phyloP scores from a whole-genome alignment of 1,140 invertebrate species.

The Drosophila kikkawai region DNA sequence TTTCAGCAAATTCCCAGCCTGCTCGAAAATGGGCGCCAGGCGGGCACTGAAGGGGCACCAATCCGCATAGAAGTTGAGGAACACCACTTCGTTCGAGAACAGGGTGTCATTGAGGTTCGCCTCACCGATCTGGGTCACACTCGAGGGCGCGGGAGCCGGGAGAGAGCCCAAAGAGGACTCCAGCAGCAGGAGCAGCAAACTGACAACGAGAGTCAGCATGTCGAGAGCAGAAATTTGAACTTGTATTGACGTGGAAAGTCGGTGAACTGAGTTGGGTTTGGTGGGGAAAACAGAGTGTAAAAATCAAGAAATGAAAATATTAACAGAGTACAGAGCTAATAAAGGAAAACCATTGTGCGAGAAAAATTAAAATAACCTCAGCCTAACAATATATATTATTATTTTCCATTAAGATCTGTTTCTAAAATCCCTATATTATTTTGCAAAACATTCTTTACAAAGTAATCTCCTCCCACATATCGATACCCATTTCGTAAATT shows the following conservation, averaged over 20 bases:
- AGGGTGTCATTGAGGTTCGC: conserved; percentile 49
- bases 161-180: neutral
- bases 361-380: neutral
- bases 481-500: neutral
- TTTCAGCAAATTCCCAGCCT: conserved; percentile 33
- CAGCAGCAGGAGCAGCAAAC: conserved; percentile 5
- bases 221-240: conserved; percentile 11
- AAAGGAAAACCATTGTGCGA: too few species aligned
- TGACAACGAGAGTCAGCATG: conserved; percentile 17
- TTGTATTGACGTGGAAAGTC: neutral
- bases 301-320: too few species aligned
- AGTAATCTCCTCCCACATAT: neutral
- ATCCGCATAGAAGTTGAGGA: conserved; percentile 67
- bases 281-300: neutral
- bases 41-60: conserved; percentile 57
- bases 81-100: conserved; percentile 42
- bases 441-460: neutral
- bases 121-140: conserved; percentile 36
- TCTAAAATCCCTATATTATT: neutral
- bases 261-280: conserved; percentile 1
- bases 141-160: neutral
- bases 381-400: too few species aligned
- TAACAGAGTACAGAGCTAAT: neutral
- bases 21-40: conserved; percentile 52
- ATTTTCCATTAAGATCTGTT: neutral